Evolutionary conservation across 2,797 vertebrate genomes (phyloP), one percentile per base, ranked within the genome.

Genomic region (Pangasius djambal): DNA sequence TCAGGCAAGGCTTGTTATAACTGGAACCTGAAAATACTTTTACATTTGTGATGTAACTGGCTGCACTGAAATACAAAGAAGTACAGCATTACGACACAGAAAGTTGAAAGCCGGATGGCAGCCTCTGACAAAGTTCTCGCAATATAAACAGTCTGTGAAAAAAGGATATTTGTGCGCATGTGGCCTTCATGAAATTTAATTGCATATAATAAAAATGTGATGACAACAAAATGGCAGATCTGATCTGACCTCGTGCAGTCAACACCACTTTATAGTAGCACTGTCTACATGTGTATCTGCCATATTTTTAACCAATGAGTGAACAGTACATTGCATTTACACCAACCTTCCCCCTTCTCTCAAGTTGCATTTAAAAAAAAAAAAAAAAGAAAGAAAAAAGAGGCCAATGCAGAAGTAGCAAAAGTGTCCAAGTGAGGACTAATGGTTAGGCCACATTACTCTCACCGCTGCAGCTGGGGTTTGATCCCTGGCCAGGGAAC

Each of bases 151-250:
- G 44, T 18, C 44, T 16, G 31, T 31, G 52, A 48, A 86, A 83
- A 59, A 79, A 74, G 37, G 57, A 86, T 67, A 31, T 31, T 10
- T 22, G 20, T 87, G 48, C 18, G 59, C 50, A 87, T n/a, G 67
- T 16, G 20, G 57, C 59, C 15, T 65, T 65, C 7, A 20, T 59
- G 16, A 59, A 22, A 59, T 31, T 6, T 44, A 9, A 83, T 18
- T 31, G 50, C 25, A 55, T 85, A 48, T 88, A 89, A 86, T 90
- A 88, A 52, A 91, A 88, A 78, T 18, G 31, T 88, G 86, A 89
- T 90, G 86, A 87, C 65, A 84, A 70, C 52, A 48, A 48, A 44
- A 81, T 15, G 16, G 40, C 37, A 61, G 57, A 50, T 31, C 37
- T 83, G 69, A 87, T 63, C 28, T 86, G 87, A 82, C 75, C 87